A percentile compares a stretch with the other conserved stretches of the same genome.
Evolutionary conservation across 2,888 invertebrate species (phyloP).

Genomic region (Hydraecia micacea): DNA sequence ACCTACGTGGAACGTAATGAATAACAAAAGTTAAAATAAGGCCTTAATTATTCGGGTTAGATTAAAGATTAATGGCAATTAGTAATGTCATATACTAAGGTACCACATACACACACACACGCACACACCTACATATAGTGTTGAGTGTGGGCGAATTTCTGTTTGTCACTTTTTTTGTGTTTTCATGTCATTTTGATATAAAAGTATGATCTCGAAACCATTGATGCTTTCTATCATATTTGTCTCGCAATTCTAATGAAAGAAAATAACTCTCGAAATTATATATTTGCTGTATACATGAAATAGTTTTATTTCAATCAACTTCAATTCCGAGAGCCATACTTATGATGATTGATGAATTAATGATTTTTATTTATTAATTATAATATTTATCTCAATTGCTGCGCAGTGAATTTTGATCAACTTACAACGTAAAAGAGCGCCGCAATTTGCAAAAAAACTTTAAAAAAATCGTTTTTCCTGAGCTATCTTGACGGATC

Average conservation of each 20-base stretch:
- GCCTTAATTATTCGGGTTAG: neutral
- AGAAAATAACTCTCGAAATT: neutral
- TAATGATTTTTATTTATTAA: neutral
- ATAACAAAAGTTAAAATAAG: neutral
- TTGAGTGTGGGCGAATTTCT: no score
- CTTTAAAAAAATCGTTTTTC: no score
- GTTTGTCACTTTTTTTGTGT: neutral
- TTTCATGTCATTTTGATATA: neutral
- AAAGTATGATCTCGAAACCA: neutral
- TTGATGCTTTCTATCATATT: neutral
- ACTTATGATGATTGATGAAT: neutral
- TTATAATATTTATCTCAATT: neutral
- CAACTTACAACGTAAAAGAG: neutral
- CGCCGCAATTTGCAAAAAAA: neutral
- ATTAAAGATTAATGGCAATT: neutral
- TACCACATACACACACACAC: neutral
- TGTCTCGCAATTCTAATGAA: neutral
- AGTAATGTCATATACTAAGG: neutral
- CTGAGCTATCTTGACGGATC: neutral
- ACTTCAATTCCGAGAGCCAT: neutral
- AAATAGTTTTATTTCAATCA: neutral
- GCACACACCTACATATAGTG: no score
- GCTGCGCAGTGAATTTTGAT: neutral
- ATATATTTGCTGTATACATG: neutral
- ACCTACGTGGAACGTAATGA: neutral